A percentile compares a stretch with the other conserved stretches of the same genome.
Evolutionary conservation across 2,113 vertebrate species (phyloP).

Genomic region (Zosterops lateralis): DNA sequence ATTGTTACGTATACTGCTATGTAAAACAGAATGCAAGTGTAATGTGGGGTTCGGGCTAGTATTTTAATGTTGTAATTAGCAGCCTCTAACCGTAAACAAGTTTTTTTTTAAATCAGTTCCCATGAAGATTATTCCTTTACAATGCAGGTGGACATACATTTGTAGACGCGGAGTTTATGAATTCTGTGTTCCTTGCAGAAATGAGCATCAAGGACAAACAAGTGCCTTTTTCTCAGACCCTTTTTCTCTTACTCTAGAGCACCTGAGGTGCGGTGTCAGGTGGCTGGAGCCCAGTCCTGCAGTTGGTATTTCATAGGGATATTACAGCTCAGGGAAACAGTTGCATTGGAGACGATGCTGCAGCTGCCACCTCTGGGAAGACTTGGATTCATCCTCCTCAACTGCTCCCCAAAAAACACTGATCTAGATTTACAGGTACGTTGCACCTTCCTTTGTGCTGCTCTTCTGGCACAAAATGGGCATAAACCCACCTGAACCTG

Average conservation of each 20-base stretch:
- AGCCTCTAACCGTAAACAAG: constrained; percentile 51
- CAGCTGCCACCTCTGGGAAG: not conserved
- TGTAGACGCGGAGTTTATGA: not conserved
- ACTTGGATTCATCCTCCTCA: not conserved
- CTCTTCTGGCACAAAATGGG: not conserved
- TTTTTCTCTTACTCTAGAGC: not conserved
- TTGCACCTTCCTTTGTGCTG: not conserved
- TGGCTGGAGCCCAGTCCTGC: not conserved
- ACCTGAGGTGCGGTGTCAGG: not conserved
- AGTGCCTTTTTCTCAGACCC: not conserved
- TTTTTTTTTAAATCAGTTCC: not conserved
- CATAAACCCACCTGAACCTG: not conserved
- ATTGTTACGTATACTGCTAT: constrained; percentile 45
- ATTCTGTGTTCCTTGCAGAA: not conserved
- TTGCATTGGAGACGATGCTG: not conserved
- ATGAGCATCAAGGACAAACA: not conserved
- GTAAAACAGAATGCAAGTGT: constrained; percentile 44
- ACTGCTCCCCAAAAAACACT: not conserved
- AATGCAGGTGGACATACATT: not conserved
- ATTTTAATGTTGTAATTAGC: constrained; percentile 63
- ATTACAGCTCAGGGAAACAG: not conserved
- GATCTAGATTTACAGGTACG: not conserved
- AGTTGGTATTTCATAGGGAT: not conserved
- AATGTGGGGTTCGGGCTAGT: constrained; percentile 11
- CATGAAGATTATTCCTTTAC: constrained; percentile 12